Percentiles rank a stretch among this genome's conserved stretches.
These are phyloP conservation scores for Passerina amoena DNA, from an alignment of 2,113 vertebrate species.

Conservation along the genomic window DNA sequence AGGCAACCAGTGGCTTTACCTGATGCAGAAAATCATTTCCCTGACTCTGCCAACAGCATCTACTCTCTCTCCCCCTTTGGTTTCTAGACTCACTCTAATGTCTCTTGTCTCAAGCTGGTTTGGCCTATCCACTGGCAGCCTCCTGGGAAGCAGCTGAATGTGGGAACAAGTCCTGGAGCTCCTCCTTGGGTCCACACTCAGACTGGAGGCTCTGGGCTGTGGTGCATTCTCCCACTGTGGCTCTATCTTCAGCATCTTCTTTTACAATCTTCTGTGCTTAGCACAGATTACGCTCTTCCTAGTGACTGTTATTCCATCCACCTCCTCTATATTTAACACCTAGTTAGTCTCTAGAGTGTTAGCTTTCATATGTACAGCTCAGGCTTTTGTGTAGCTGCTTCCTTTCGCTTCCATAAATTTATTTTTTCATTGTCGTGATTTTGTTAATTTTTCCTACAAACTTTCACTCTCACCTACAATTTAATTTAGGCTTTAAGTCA, in stretches of 20 bases:
- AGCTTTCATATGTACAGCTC: not conserved
- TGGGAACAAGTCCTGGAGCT: not conserved
- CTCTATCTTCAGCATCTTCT: not conserved
- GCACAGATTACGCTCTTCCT: not conserved
- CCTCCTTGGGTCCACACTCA: fast-evolving
- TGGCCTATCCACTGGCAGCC: not conserved
- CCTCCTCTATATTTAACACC: not conserved
- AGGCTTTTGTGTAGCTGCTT: not conserved
- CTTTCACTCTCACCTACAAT: not conserved
- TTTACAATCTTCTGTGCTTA: not conserved
- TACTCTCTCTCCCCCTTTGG: not conserved
- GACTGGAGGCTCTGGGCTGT: not conserved
- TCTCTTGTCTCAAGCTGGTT: not conserved
- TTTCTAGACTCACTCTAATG: not conserved
- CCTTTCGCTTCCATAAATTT: not conserved
- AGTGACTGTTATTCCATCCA: not conserved
- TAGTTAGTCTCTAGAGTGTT: not conserved
- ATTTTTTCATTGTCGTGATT: not conserved
- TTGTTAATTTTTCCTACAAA: not conserved
- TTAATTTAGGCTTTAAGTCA: not conserved
- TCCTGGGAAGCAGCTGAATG: not conserved
- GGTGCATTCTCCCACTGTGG: fast-evolving
- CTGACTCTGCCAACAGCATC: not conserved
- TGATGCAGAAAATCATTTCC: not conserved
- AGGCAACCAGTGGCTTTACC: not conserved